phyloP scores from a whole-genome alignment of 2,797 vertebrate species.

The Chlorospingus flavigularis region DNA sequence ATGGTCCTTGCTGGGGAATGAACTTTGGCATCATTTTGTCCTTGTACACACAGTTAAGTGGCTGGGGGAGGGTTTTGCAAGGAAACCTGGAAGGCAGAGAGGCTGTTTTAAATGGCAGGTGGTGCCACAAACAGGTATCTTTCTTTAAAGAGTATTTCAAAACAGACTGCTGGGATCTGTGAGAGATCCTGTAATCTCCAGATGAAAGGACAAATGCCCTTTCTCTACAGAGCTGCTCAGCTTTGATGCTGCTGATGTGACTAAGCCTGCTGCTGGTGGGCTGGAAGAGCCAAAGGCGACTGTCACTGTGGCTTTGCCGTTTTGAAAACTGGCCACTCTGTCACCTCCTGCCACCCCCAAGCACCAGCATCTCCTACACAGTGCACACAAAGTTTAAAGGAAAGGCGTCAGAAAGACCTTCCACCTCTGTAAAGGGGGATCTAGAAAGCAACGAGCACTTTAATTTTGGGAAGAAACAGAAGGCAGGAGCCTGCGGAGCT shows the following conservation, averaged over 20 bases:
- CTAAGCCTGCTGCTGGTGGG: constrained; percentile 30
- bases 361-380: neutral
- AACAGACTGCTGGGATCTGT: constrained; percentile 2
- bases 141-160: neutral
- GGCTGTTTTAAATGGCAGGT: neutral
- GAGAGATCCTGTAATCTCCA: constrained; percentile 31
- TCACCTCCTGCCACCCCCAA: neutral
- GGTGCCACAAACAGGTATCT: constrained; percentile 25
- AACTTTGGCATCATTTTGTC: neutral
- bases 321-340: neutral
- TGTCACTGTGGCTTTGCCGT: neutral
- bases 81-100: neutral
- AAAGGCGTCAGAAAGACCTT: neutral
- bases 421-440: neutral
- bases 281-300: neutral
- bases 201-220: constrained; percentile 53
- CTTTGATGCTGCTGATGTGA: constrained; percentile 39
- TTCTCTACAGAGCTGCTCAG: neutral
- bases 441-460: neutral
- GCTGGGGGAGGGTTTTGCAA: neutral
- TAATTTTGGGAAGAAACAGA: neutral
- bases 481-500: neutral
- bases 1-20: neutral
- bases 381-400: neutral
- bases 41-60: neutral